Evolutionary conservation across 92 coral and sea anemone species (phyloP), one percentile per base, ranked within the genome.

Genomic region (Paramuricea clavata): DNA sequence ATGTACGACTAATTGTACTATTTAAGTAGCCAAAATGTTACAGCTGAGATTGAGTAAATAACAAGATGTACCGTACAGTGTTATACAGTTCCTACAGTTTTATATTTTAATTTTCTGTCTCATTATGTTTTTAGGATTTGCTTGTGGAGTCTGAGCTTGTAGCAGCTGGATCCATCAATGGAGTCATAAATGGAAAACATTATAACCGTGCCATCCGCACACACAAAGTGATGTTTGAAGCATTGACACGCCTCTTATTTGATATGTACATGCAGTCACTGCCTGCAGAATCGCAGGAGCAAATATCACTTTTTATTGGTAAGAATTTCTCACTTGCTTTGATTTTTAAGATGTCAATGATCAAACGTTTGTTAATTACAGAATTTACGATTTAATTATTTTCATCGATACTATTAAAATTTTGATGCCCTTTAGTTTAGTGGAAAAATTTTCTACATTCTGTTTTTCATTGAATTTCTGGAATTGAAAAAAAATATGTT

Each of bases 121-220:
- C 15, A 25, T 12, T 19, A 26, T 10, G 3, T 62, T 25, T 62
- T 28, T 17, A 23, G 70, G 70, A 71, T 71, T 35, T 71, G 35
- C 9, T 71, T 19, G 77, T 71, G 10, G 77, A 71, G 25, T 32
- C 77, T 71, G 77, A 71, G 13, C 49, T 71, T 12, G 77, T 71
- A 12, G 77, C 77, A 1, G 49, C 15, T 8, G 77, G 77, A 7
- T 71, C 77, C 21, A 32, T 71, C 26, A 42, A 71, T 32, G 77
- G 49, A 16, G 77, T 71, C 16, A 27, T 71, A 19, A 71, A 6
- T 71, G 77, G 77, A 21, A 71, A 71, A 49, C 77, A 71, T 23
- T 71, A 71, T 35, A 36, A 71, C 50, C 16, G 77, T 11, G 23
- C 8, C 25, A 12, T 71, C 28, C 77, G 77, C 9, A 35, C 49